A percentile compares a stretch with the other conserved stretches of the same genome.
Conservation (phyloP, 2,888 invertebrate genomes). For the Xylota sylvarum region DNA sequence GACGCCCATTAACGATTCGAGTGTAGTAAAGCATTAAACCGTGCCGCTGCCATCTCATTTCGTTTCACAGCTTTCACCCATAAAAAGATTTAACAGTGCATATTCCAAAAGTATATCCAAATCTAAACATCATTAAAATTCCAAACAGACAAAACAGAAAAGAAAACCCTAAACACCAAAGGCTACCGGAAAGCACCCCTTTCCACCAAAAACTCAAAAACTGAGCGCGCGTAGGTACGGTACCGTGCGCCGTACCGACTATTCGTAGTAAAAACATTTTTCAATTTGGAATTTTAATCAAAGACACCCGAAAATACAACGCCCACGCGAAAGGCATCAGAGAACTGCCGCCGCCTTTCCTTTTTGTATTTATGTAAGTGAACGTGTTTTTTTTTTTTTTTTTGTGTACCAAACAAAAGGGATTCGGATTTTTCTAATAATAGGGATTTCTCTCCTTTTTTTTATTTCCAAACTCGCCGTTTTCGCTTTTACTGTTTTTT, state of each 20-base stretch:
- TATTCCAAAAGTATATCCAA: too few species aligned
- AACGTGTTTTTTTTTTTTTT: background rate
- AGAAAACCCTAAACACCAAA: background rate
- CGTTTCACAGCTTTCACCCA: background rate
- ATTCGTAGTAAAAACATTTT: slow-evolving; percentile 6
- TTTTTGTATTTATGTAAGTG: background rate
- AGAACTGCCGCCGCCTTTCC: background rate
- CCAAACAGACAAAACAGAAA: background rate
- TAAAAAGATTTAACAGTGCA: too few species aligned
- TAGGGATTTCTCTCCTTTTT: background rate
- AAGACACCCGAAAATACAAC: background rate
- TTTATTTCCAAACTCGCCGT: background rate
- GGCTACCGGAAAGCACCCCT: background rate
- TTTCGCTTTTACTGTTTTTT: background rate
- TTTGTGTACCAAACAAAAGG: background rate
- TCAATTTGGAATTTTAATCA: slow-evolving; percentile 6
- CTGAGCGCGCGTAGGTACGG: background rate
- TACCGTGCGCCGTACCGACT: too few species aligned
- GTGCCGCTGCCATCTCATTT: background rate
- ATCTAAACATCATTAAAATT: background rate
- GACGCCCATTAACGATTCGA: too few species aligned
- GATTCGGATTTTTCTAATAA: slow-evolving; percentile 8
- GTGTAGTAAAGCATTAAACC: too few species aligned
- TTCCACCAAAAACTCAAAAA: background rate
- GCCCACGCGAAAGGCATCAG: background rate